Base-by-base conservation (phyloP, 2,113 vertebrate species). In the Pardalotus punctatus region DNA sequence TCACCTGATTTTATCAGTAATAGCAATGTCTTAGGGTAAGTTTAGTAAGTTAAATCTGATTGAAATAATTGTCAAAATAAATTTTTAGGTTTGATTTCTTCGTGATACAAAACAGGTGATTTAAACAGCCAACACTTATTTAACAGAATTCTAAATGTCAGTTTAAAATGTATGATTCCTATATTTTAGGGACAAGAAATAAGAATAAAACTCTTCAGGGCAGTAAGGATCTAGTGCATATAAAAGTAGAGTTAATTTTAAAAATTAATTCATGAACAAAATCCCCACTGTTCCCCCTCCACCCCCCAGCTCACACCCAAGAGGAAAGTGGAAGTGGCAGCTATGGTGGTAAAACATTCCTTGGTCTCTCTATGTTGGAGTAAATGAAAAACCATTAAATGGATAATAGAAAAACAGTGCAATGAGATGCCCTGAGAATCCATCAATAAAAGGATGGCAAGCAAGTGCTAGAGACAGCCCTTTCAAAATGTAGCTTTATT, bases 341-440 rank as follows among this genome's bases (percentile, higher is more conserved):
- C 85, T 96, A 36, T 88, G 92, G 83, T 70, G 74, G 86, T 36
- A 77, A 96, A 94, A 81, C 47, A 64, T 77, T 89, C 61, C 73
- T 88, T 91, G 61, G 43, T 72, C 85, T 82, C 61, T 33, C 92
- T 94, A 3, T 73, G 23, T 81, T 72, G 91, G 62, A 97, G 92
- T 96, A 98, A 96, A 97, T 97, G 65, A 97, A 97, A 95, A 97
- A 77, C 74, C 88, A 88, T 97, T 97, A 78, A 96, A 94, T 5
- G 27, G 94, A 95, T 97, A 97, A 97, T 93, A 93, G 79, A 94
- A 96, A 96, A 95, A 95, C 94, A 95, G 72, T 78, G 82, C 88
- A 97, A 80, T 93, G 74, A 97, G 88, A 95, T 95, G 57, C 93
- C 97, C 88, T 93, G 74, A 94, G 57, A 94, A 96, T 78, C 95